Percentiles rank a stretch among this genome's conserved stretches.
These are phyloP conservation scores for Lepus americanus DNA, from an alignment of 2,113 vertebrate species.

Conservation along the genomic window DNA sequence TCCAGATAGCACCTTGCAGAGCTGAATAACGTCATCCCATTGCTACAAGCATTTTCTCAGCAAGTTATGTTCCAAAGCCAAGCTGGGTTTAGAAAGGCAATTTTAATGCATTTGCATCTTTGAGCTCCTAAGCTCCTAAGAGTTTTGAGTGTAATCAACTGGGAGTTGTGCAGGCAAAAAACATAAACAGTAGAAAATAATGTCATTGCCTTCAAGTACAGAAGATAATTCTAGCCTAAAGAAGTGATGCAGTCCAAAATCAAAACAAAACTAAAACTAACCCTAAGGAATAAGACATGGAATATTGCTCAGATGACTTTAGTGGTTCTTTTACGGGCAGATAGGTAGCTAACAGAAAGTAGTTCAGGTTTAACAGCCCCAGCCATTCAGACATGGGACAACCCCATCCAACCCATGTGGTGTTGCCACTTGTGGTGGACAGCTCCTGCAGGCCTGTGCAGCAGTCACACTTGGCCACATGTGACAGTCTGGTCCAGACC, in stretches of 20 bases:
- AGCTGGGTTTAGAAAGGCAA: neutral
- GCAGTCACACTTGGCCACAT: no score
- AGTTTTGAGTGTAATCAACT: slow-evolving; percentile 12
- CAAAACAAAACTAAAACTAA: neutral
- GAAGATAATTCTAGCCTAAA: slow-evolving; percentile 10
- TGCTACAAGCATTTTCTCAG: slow-evolving; percentile 41
- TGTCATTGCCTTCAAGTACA: slow-evolving; percentile 3
- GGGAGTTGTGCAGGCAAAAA: neutral
- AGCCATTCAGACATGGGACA: no score
- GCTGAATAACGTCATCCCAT: neutral
- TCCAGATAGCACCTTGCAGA: neutral
- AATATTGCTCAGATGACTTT: neutral
- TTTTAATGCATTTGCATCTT: slow-evolving; percentile 37
- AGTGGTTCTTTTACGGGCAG: neutral
- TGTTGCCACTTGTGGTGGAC: no score
- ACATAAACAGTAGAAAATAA: slow-evolving; percentile 14
- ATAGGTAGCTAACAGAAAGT: no score
- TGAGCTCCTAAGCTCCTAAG: neutral
- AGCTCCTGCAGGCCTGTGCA: no score
- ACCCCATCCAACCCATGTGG: no score
- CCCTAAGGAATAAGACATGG: neutral
- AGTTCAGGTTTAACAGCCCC: no score
- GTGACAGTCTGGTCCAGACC: no score
- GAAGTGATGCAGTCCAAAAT: neutral
- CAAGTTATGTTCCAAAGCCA: slow-evolving; percentile 43